Conservation (phyloP, 2,888 invertebrate genomes). For the Caenorhabditis sinica region DNA sequence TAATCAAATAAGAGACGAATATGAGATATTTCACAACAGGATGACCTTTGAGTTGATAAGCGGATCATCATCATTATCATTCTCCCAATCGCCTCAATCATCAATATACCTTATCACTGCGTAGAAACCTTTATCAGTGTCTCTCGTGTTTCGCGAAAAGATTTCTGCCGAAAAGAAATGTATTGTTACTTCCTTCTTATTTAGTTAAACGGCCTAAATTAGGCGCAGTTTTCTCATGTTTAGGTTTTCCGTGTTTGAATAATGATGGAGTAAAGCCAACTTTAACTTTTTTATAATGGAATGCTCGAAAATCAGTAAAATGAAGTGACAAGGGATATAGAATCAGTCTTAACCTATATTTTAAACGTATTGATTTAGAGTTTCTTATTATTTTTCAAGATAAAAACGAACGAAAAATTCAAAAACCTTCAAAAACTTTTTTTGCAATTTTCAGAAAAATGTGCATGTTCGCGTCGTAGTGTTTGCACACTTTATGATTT, state of each 20-base stretch:
- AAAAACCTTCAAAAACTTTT: not conserved
- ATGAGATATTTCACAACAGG: not conserved
- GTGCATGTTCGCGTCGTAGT: slow-evolving; percentile 31
- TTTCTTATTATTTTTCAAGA: not conserved
- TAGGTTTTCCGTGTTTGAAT: no score
- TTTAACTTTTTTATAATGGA: no score
- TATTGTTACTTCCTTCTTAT: not conserved
- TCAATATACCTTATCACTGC: slow-evolving; percentile 36
- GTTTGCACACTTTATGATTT: slow-evolving; percentile 20
- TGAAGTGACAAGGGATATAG: no score
- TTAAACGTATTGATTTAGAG: not conserved
- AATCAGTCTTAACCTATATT: not conserved
- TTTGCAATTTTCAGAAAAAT: not conserved
- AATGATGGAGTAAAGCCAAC: no score
- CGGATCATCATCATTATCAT: slow-evolving; percentile 18
- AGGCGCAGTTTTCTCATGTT: no score
- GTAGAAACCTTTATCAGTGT: slow-evolving; percentile 22
- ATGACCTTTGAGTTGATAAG: slow-evolving; percentile 46
- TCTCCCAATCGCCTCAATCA: slow-evolving; percentile 22
- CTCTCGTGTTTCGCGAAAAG: slow-evolving; percentile 9
- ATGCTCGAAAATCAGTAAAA: no score
- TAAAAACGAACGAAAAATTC: not conserved
- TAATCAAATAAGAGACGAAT: not conserved
- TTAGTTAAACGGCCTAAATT: not conserved
- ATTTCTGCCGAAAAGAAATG: not conserved